Evolutionary conservation across 2,797 vertebrate species (phyloP).

Genomic region (Meda fulgida): DNA sequence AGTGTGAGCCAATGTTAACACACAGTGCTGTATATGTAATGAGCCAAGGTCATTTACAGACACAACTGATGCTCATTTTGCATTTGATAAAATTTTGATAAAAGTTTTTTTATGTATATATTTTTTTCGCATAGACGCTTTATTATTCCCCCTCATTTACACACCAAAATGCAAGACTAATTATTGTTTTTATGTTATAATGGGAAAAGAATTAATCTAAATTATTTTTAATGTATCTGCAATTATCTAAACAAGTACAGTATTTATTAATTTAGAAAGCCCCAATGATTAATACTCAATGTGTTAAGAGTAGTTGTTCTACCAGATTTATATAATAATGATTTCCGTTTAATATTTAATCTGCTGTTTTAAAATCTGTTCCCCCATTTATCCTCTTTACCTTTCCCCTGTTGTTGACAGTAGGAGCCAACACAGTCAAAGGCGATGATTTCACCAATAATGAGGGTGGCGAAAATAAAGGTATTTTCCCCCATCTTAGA

Average conservation of each 20-base stretch:
- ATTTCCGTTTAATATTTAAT: slow-evolving; percentile 57
- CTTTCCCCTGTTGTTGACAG: slow-evolving; percentile 82
- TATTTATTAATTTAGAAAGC: not conserved
- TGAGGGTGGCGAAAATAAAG: slow-evolving; percentile 88
- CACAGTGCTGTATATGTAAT: slow-evolving; percentile 23
- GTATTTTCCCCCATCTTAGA: slow-evolving; percentile 85
- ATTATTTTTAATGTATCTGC: too few species aligned
- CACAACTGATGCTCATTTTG: slow-evolving; percentile 3
- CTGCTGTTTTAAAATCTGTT: slow-evolving; percentile 80
- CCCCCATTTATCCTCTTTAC: slow-evolving; percentile 78
- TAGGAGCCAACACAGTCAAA: slow-evolving; percentile 89
- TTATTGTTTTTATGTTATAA: not conserved
- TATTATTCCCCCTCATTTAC: not conserved
- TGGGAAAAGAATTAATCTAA: too few species aligned
- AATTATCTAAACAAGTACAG: not conserved
- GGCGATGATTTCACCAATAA: slow-evolving; percentile 89
- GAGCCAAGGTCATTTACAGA: slow-evolving; percentile 30
- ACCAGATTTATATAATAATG: not conserved
- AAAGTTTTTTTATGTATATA: not conserved
- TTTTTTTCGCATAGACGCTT: not conserved
- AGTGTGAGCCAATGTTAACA: slow-evolving; percentile 35
- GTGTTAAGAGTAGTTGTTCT: slow-evolving; percentile 1
- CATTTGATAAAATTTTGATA: too few species aligned
- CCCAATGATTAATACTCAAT: not conserved
- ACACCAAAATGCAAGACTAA: not conserved